Evolutionary conservation across 2,113 vertebrate genomes (phyloP).

Genomic region (Carassius auratus): DNA sequence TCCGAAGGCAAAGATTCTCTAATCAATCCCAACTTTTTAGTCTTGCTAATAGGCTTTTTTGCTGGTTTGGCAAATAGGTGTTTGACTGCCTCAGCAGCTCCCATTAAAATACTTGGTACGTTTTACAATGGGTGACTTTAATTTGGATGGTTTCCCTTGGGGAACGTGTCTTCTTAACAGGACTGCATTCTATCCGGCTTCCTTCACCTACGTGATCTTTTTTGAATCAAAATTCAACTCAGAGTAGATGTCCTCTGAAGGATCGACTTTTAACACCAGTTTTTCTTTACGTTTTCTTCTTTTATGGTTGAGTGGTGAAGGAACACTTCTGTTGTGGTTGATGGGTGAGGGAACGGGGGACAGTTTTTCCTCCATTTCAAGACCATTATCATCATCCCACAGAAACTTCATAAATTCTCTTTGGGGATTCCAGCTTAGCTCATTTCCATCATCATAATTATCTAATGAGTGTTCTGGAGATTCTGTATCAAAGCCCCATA

Average conservation of each 20-base stretch:
- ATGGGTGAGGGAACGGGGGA: constrained; percentile 64
- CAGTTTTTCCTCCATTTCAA: constrained; percentile 79
- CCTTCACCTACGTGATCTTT: constrained; percentile 78
- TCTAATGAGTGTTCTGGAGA: constrained; percentile 86
- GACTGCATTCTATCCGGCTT: constrained; percentile 74
- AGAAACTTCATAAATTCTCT: constrained; percentile 93
- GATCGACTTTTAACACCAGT: constrained; percentile 91
- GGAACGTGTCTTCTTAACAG: constrained; percentile 62
- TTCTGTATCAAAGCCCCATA: constrained; percentile 81
- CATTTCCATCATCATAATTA: constrained; percentile 79
- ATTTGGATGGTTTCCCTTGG: constrained; percentile 80
- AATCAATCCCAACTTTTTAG: constrained; percentile 79
- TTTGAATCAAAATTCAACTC: constrained; percentile 80
- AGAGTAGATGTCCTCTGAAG: constrained; percentile 85
- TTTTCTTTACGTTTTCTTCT: constrained; percentile 95
- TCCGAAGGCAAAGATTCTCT: constrained; percentile 80
- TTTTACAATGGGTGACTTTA: constrained; percentile 77
- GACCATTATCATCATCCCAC: constrained; percentile 85
- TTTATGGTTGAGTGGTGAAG: constrained; percentile 72
- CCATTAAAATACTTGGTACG: constrained; percentile 78
- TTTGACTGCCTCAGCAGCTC: constrained; percentile 86
- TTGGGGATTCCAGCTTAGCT: constrained; percentile 87
- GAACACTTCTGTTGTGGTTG: constrained; percentile 80
- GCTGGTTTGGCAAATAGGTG: constrained; percentile 82
- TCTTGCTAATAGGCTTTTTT: constrained; percentile 80